Base-by-base conservation (phyloP, 2,888 invertebrate genomes). In the Megaustenia siamemsis region DNA sequence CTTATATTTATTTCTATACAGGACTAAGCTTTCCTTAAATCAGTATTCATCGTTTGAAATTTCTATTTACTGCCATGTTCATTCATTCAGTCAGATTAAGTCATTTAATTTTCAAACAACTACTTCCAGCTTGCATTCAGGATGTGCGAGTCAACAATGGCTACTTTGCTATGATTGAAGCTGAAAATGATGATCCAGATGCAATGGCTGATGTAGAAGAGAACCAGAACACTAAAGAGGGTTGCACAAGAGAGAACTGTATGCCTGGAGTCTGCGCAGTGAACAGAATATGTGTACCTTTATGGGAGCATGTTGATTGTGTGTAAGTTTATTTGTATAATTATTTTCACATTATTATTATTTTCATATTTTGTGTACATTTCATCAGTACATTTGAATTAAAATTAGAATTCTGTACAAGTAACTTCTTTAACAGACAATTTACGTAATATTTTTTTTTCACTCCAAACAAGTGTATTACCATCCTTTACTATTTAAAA, bases 251-350 rank as follows among this genome's bases (percentile, higher is more conserved):
- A 92, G 87, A 90, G 28, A 92, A 92, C 76, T 93, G 93, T 87
- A 35, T 68, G 0, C 85, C 73, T 15, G 92, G 86, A 6, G 53
- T 82, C n/a, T 81, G 76, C 38, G 85, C 89, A 0, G 86, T 98
- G 97, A 21, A 98, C 98, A 94, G 97, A 97, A 92, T 99, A 98
- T 94, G 97, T 97, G 88, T 98, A 98, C 95, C 96, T 35, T 86
- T 99, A 24, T 99, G 99, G 99, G 99, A 99, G 94, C 97, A 97
- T 94, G 98, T 98, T 93, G 98, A 98, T 94, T 99, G 99, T 97
- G 98, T 98, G 97, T 99, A 87, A 87, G 82, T 73, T 18, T 24
- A 38, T 15, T 35, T 1, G 12, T 45, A 32, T 6, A 40, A 18
- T 40, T 32, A n/a, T n/a, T n/a, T n/a, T n/a, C 24, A 8, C 40